Evolutionary conservation across 1,140 invertebrate genomes (phyloP), one percentile per base, ranked within the genome.

Genomic region (Notospermus geniculatus): DNA sequence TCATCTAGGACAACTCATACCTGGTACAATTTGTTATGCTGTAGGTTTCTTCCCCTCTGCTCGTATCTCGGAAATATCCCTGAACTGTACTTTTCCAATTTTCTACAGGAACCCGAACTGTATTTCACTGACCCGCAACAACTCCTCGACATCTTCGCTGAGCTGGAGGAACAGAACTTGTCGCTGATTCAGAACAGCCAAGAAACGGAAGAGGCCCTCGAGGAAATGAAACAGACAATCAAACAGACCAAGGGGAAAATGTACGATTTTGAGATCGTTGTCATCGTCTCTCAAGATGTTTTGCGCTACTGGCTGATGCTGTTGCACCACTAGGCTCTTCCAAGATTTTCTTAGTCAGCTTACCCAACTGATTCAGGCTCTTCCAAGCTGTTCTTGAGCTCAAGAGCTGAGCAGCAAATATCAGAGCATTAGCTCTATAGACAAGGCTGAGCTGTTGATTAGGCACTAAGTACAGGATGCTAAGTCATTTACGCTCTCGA

Each of bases 141-240:
- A 59, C 62, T 83, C 39, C 60, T 83, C 52, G 74, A 82, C 56
- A 81, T 83, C 43, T 83, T 83, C 71, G 72, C 78, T 30, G 81
- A 83, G 62, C 68, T 82, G 27, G 81, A 83, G 61, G 80, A 83
- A 66, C 79, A 81, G 62, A 83, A 83, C 65, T 68, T 83, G 57
- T 80, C 79, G 19, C 68, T 83, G 43, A 83, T 83, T 57, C 81
- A 83, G 61, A 83, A 82, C 67, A 78, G 76, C 66, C 81, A 83
- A 64, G 81, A 83, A 58, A 81, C 80, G 39, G 81, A 83, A 60
- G 81, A 82, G 64, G 70, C 78, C 5, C 61, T 83, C 19, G 80
- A 83, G 64, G 80, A 83, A 66, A 78, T 81, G 73, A 80, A 80
- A 71, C 72, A 77, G 52, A 77, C 64, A n/a, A 80, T 79, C 28